Percentiles rank a stretch among this genome's conserved stretches.
phyloP scores from a whole-genome alignment of 2,797 vertebrate genomes.

The Phoxinus dragarum region DNA sequence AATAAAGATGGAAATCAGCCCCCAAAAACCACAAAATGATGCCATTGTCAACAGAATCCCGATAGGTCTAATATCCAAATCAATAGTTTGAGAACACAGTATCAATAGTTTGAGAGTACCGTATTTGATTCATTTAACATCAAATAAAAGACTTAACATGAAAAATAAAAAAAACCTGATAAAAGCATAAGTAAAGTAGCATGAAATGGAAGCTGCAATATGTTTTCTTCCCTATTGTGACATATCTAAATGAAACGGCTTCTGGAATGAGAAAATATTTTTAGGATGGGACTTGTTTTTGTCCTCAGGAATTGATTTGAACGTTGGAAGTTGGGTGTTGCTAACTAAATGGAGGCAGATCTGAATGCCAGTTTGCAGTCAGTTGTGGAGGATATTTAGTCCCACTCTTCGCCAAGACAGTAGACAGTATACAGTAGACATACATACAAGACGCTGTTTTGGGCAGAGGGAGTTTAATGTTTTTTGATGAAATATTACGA shows the following conservation, averaged over 20 bases:
- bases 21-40: not conserved
- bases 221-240: not conserved
- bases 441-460: not conserved
- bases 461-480: not conserved
- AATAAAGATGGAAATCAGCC: not conserved
- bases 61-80: not conserved
- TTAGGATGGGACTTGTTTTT: not conserved
- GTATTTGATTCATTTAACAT: not conserved
- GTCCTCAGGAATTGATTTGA: not conserved
- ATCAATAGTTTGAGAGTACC: too few species aligned
- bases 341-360: not conserved
- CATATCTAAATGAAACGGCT: not conserved
- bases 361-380: not conserved
- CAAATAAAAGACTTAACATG: not conserved
- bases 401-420: accelerated
- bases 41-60: not conserved
- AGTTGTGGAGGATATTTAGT: not conserved
- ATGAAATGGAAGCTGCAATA: not conserved
- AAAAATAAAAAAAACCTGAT: too few species aligned
- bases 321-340: not conserved
- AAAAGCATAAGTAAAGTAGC: not conserved
- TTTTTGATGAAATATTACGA: not conserved
- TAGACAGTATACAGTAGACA: not conserved
- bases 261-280: not conserved
- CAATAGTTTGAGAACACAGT: not conserved